These are phyloP conservation scores for Monomorium pharaonis DNA, from an alignment of 1,140 invertebrate genomes.

Conservation along the genomic window DNA sequence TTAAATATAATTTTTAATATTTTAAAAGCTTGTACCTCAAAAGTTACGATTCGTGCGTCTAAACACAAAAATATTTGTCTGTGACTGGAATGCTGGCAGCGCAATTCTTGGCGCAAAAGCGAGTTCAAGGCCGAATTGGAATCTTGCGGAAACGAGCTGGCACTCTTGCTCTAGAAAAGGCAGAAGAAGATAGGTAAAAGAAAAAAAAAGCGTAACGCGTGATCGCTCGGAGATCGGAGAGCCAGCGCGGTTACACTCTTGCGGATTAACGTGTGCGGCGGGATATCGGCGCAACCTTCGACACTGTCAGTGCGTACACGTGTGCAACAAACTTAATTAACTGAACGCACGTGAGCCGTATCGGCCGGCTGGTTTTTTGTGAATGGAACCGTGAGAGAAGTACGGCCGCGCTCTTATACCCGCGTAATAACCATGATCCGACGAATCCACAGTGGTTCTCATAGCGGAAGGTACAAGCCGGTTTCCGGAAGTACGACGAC, in stretches of 20 bases:
- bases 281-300: conserved; percentile 32
- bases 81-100: background rate
- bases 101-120: background rate
- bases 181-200: background rate
- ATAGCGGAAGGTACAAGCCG: conserved; percentile 2
- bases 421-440: conserved; percentile 64
- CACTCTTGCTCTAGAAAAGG: background rate
- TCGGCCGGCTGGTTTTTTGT: conserved; percentile 17
- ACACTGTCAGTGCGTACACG: background rate
- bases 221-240: background rate
- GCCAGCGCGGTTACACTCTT: background rate
- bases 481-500: conserved; percentile 66
- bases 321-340: conserved; percentile 64
- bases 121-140: background rate
- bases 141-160: background rate
- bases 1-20: no score
- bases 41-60: background rate
- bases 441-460: conserved; percentile 56
- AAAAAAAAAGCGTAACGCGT: conserved; percentile 4
- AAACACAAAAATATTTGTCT: background rate
- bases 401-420: conserved; percentile 29
- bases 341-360: conserved; percentile 47
- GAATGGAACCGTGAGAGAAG: conserved; percentile 51
- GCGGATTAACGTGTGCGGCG: conserved; percentile 39
- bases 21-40: no score